phyloP scores from a whole-genome alignment of 64 coral and sea anemone species.

The Astreopora myriophthalma region DNA sequence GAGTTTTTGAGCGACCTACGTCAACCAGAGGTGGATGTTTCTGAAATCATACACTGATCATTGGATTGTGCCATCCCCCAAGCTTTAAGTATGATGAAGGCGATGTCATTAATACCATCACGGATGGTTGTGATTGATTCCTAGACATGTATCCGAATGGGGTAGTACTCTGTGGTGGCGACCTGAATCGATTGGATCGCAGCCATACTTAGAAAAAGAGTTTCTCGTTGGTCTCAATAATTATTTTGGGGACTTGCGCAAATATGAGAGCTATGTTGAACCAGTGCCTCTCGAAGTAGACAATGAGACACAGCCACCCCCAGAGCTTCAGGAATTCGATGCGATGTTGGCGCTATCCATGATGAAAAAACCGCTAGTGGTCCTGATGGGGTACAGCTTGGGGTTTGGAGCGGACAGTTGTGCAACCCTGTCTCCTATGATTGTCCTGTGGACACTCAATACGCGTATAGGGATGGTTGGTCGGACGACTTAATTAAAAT shows the following conservation, averaged over 20 bases:
- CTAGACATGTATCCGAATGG: conserved; percentile 1
- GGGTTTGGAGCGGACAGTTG: too few relatives aligned
- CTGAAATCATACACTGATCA: conserved; percentile 45
- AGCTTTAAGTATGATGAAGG: conserved; percentile 39
- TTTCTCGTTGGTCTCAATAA: conserved; percentile 39
- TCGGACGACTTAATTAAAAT: not conserved
- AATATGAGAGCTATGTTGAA: conserved; percentile 5
- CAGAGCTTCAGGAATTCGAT: not conserved
- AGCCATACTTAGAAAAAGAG: conserved; percentile 17
- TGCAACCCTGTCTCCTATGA: not conserved
- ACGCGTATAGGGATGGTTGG: not conserved
- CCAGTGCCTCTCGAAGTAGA: not conserved
- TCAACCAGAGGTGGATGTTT: too few relatives aligned
- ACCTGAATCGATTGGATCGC: conserved; percentile 40
- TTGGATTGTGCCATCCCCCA: conserved; percentile 57
- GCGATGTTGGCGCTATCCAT: not conserved
- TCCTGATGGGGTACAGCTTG: conserved; percentile 3
- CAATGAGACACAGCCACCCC: conserved; percentile 4
- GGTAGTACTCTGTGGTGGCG: conserved; percentile 56
- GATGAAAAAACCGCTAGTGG: not conserved
- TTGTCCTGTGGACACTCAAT: not conserved
- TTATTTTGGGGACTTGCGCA: conserved; percentile 12
- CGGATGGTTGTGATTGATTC: not conserved
- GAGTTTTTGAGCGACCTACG: too few relatives aligned
- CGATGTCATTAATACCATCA: conserved; percentile 13